These are phyloP conservation scores for Symphodus melops DNA, from an alignment of 2,113 vertebrate genomes.

Conservation along the genomic window DNA sequence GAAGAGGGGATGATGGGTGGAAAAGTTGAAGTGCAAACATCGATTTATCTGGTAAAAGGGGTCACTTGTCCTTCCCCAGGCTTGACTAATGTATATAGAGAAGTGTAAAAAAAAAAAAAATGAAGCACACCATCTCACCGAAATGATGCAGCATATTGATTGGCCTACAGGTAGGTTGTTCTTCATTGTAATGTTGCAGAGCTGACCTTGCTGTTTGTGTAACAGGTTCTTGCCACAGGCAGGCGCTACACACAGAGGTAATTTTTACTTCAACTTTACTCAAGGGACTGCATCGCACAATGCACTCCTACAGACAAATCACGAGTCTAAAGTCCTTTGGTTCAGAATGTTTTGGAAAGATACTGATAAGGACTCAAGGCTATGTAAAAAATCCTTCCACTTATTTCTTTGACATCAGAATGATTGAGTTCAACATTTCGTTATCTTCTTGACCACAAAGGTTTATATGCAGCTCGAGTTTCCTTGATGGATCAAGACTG, in stretches of 20 bases:
- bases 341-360: not conserved
- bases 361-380: not conserved
- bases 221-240: conserved; percentile 37
- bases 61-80: conserved; percentile 30
- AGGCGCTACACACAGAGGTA: conserved; percentile 34
- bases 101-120: conserved; percentile 37
- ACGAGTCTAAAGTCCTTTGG: not conserved
- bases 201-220: conserved; percentile 54
- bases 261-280: conserved; percentile 44
- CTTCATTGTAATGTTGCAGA: conserved; percentile 46
- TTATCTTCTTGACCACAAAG: not conserved
- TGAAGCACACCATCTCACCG: conserved; percentile 36
- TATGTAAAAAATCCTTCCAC: not conserved
- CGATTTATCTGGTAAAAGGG: conserved; percentile 19
- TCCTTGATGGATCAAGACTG: not conserved
- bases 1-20: conserved; percentile 19
- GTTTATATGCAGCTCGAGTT: not conserved
- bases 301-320: conserved; percentile 1
- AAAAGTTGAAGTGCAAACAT: conserved; percentile 1
- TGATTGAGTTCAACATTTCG: not conserved
- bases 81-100: conserved; percentile 35
- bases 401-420: not conserved
- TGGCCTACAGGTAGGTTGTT: conserved; percentile 49
- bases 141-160: conserved; percentile 52
- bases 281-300: conserved; percentile 9